Conservation (phyloP, 2,113 vertebrate species). For the Condylura cristata region DNA sequence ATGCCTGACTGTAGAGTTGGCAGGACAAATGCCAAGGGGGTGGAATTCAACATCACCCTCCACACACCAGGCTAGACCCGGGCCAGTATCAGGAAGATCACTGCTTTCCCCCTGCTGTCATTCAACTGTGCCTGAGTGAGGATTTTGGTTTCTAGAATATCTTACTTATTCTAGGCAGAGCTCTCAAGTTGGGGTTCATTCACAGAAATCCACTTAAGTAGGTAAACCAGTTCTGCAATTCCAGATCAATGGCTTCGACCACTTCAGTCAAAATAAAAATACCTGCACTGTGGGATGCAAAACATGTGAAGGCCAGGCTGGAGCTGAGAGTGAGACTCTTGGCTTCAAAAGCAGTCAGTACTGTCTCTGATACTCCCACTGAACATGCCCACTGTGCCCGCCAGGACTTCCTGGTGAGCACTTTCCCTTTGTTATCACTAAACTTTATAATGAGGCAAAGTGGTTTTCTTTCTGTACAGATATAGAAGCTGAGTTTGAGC, state of each 20-base stretch:
- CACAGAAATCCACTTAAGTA: neutral
- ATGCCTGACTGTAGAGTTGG: neutral
- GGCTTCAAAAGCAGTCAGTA: neutral
- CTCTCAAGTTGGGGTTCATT: neutral
- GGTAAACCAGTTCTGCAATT: neutral
- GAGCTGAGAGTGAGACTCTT: neutral
- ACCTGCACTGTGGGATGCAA: neutral
- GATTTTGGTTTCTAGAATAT: neutral
- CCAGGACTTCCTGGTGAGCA: neutral
- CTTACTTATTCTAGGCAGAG: neutral
- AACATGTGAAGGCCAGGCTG: neutral
- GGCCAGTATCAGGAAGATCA: rapidly evolving
- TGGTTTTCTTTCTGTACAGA: neutral
- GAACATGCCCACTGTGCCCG: neutral
- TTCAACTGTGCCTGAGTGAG: neutral
- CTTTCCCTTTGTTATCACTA: neutral
- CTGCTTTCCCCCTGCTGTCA: neutral
- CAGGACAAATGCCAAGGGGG: neutral
- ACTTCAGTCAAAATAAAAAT: neutral
- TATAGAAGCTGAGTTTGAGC: neutral
- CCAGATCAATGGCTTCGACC: neutral
- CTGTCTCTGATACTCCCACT: neutral
- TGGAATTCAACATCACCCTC: rapidly evolving
- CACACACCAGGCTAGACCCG: neutral
- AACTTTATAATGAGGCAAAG: neutral